Base-by-base conservation (phyloP, 2,113 vertebrate genomes). In the Muntiacus reevesi region DNA sequence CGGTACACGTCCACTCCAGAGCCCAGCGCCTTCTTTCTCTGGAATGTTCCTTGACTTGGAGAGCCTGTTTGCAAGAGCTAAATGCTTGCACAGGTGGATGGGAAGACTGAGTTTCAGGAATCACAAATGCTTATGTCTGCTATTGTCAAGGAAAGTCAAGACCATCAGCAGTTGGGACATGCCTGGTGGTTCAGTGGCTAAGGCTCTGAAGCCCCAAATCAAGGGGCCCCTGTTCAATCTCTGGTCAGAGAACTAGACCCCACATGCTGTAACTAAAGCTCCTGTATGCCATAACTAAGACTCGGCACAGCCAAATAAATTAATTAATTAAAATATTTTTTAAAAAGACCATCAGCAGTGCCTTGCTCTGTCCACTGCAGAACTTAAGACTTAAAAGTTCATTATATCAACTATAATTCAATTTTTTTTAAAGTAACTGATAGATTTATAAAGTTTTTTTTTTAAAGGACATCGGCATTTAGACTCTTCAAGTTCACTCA, bases 1-100 rank as follows among this genome's bases (percentile, higher is more conserved):
- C 0, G 3, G 54, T 3, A 12, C 21, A 23, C 2, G 0, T 13
- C 12, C 55, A 27, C 50, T 3, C 0, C 0, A 0, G 36, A 21
- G 40, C 12, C 64, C 59, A 71, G 10, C 2, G 0, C 17, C 59
- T 67, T 52, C 1, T 0, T 6, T 21, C 52, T 79, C 91, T 4
- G 25, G 60, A 59, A 86, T 1, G 0, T 4, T 9, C 36, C 2
- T 0, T 7, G 36, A 21, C 25, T 14, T 2, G 6, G 16, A 50
- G 5, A 16, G 60, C 50, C 2, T 16, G 2, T 40, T 6, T 6
- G 45, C 14, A 12, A 19, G 40, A 76, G 52, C 67, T 10, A 5
- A 40, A 23, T 0, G 10, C 23, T 30, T 9, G 8, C 76, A 0
- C 28, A 6, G 64, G 60, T 1, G 11, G 15, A 13, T 1, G 30